Base-by-base conservation (phyloP, 2,888 invertebrate species). In the Dynastes hyllus region DNA sequence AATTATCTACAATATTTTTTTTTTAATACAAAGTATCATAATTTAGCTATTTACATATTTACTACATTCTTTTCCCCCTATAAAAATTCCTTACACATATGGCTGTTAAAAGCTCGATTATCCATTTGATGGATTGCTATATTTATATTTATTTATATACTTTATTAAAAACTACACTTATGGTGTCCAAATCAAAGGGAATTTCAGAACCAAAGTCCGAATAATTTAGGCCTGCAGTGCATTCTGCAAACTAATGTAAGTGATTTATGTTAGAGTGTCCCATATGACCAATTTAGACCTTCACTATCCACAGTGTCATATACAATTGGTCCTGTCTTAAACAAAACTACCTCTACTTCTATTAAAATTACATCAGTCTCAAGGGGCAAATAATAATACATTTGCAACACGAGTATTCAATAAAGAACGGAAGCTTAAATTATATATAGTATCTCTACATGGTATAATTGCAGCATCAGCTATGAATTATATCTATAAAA, bases 291-390 rank as follows among this genome's bases (percentile, higher is more conserved):
- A 78, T 75, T 76, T 75, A 58, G 75, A 55, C 69, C 63, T 77
- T 77, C 77, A 63, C 53, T 71, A 66, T 71, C 79, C 77, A 80
- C 79, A 80, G 71, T 55, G 77, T 81, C 80, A 78, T 80, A 79
- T 81, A 81, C 77, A 80, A 82, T 86, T 86, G 86, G 85, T 86
- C 86, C 85, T 85, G 85, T 84, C 85, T 84, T 83, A 83, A 83
- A 81, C 82, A 76, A 80, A 81, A 83, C 85, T 85, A 85, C 82
- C 82, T 82, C 84, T 85, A 85, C 81, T 81, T 83, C 81, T 80
- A 82, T 83, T 77, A 85, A 86, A 86, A 87, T 86, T 87, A 88
- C 85, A 88, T 89, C 89, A 89, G 89, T 89, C 89, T 89, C 89
- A 89, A 89, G 86, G 87, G 88, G 88, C 88, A 87, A 89, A 89